Evolutionary conservation across 2,888 invertebrate species (phyloP), one percentile per base, ranked within the genome.

Genomic region (Apoderus coryli): DNA sequence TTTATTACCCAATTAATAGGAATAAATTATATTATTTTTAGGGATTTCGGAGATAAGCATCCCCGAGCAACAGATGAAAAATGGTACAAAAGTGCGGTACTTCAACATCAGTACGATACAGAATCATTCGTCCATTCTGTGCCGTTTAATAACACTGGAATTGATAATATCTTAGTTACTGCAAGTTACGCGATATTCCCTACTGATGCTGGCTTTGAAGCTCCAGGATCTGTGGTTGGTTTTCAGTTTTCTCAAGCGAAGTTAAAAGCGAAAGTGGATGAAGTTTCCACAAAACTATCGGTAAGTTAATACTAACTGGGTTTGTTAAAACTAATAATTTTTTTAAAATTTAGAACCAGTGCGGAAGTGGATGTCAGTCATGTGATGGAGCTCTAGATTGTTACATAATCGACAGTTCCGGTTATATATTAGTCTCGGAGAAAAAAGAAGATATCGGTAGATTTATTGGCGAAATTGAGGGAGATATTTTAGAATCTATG

Each of bases 391-490:
- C 68, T 14, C 63, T 76, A 41, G 75, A 78, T 39, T 93, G 92
- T 51, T 92, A 80, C 53, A 65, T 93, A n/a, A 65, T 93, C 23
- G 93, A 93, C 53, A 82, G 80, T 53, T 86, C 88, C 46, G 93
- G 89, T 0, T 93, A 88, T 53, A 66, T 89, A 4, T 68, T 92
- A 2, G 62, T 85, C 6, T 72, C 84, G 0, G 60, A 72, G 11
- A 58, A 64, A 16, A 19, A 27, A n/a, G 63, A 67, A 22, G 65
- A 79, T 28, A 78, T 78, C 1, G 90, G 92, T 0, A 65, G 65
- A 44, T 92, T 93, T 60, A 86, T 92, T 53, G 92, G 92, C 0
- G 76, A 76, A 37, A 62, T 82, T 14, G 75, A 82, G 42, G 76
- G 76, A 7, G 72, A 76, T 16, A 71, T 89, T 3, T 72, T 90